Evolutionary conservation across 2,113 vertebrate genomes (phyloP), one percentile per base, ranked within the genome.

Genomic region (Clarias batrachus): DNA sequence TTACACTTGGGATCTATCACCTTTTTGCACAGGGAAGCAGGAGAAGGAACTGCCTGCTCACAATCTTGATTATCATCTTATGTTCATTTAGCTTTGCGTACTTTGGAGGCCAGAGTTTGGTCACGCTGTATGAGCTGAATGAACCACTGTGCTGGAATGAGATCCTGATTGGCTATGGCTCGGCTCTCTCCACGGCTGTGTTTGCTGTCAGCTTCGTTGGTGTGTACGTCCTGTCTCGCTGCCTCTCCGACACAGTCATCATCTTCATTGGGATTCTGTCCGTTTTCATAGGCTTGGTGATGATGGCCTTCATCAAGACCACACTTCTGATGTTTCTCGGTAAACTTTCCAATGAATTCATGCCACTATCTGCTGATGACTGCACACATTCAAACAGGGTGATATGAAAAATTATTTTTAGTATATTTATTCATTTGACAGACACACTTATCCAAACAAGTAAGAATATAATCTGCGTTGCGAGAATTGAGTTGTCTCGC

Each of bases 141-240:
- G 90, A 96, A 30, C 98, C 98, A 0, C 96, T 99, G 76, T 99
- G 98, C 94, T 99, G 98, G 98, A 95, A 92, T 79, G 97, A 96
- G 93, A 94, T 99, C 19, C 94, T 97, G 85, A 94, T 99, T 84
- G 98, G 98, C 82, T 99, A 98, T 2, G 97, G 97, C 52, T 94
- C 96, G 2, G 97, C 97, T 0, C 84, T 96, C 4, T 95, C 92
- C 71, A 96, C 95, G 13, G 80, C 93, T 0, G 87, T 96, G 33
- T 99, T 97, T 57, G 84, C 97, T 76, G 93, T 87, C 37, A 98
- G 98, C 90, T 99, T 98, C 89, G 48, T 96, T 4, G 98, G 97
- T 78, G 94, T 99, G 77, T 93, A 92, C 10, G 11, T 93, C 1
- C 92, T 99, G 87, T 96, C 97, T 5, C 95, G 93, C 86, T 97